Percentiles rank a stretch among this genome's conserved stretches.
phyloP scores from a whole-genome alignment of 1,140 invertebrate species.

The Euwallacea fornicatus region DNA sequence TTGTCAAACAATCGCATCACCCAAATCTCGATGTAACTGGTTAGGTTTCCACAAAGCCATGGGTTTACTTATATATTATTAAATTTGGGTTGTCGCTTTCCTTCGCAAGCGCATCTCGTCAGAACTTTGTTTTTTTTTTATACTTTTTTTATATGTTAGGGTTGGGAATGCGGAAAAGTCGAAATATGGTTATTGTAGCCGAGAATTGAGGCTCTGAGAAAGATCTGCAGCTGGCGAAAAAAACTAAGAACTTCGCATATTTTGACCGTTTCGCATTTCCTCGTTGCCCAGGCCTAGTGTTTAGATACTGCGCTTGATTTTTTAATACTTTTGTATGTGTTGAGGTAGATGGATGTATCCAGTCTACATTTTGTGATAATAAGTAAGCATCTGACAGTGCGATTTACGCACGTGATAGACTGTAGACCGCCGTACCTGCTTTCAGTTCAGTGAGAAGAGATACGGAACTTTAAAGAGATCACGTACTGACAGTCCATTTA shows the following conservation, averaged over 20 bases:
- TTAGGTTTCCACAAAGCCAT: no score
- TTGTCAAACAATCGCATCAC: slow-evolving; percentile 37
- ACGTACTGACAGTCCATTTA: slow-evolving; percentile 49
- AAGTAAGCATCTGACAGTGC: slow-evolving; percentile 48
- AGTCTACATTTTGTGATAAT: slow-evolving; percentile 49
- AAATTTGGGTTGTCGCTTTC: slow-evolving; percentile 21
- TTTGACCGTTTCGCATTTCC: neutral
- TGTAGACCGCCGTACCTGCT: slow-evolving; percentile 49
- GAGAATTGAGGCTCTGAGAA: no score
- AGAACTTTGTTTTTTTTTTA: slow-evolving; percentile 34
- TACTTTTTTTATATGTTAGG: slow-evolving; percentile 19
- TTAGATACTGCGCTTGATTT: slow-evolving; percentile 43
- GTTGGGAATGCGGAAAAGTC: neutral
- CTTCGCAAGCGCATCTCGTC: slow-evolving; percentile 21
- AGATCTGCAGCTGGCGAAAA: no score
- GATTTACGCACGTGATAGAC: slow-evolving; percentile 44
- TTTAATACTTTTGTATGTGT: slow-evolving; percentile 50
- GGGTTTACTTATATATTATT: no score
- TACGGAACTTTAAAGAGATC: slow-evolving; percentile 28
- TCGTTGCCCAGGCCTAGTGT: slow-evolving; percentile 32
- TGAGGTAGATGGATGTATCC: slow-evolving; percentile 45
- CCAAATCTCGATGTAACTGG: slow-evolving; percentile 16
- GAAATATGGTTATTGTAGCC: no score
- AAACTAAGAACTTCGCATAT: no score
- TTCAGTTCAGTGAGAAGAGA: slow-evolving; percentile 45